Evolutionary conservation across 2,797 vertebrate species (phyloP).

Genomic region (Labroides dimidiatus): DNA sequence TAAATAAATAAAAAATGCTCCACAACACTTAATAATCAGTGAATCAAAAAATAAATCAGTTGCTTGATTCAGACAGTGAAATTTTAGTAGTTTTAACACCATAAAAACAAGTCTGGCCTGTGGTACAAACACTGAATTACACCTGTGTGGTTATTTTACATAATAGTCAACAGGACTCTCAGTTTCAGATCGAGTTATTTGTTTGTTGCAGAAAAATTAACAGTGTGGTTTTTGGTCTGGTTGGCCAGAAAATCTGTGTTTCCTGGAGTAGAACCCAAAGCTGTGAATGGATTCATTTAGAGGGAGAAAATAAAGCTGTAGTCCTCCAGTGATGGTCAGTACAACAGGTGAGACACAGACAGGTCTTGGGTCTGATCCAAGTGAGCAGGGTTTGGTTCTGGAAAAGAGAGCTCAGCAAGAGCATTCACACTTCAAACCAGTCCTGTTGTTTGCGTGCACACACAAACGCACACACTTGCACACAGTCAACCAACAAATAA

Average conservation of each 20-base stretch:
- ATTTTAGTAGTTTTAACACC: background rate
- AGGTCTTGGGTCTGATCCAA: constrained; percentile 65
- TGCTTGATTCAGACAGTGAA: background rate
- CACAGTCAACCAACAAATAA: constrained; percentile 21
- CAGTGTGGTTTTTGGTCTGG: constrained; percentile 24
- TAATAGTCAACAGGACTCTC: constrained; percentile 9
- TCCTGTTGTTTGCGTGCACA: constrained; percentile 22
- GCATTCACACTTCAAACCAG: constrained; percentile 56
- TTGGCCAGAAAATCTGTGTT: constrained; percentile 55
- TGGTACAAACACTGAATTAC: background rate
- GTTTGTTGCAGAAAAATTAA: constrained; percentile 14
- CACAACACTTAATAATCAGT: background rate
- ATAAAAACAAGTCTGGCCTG: too few relatives aligned
- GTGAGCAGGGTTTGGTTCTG: constrained; percentile 46
- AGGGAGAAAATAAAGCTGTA: constrained; percentile 34
- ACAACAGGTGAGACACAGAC: constrained; percentile 71
- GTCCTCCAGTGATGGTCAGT: constrained; percentile 31
- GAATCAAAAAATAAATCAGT: too few relatives aligned
- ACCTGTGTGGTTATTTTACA: background rate
- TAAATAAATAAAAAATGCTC: too few relatives aligned
- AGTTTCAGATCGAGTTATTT: background rate
- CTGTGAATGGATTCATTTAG: constrained; percentile 70
- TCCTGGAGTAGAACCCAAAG: constrained; percentile 42
- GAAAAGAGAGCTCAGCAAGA: constrained; percentile 46
- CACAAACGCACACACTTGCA: constrained; percentile 5